phyloP scores from a whole-genome alignment of 2,797 vertebrate species.

The Limosa lapponica region DNA sequence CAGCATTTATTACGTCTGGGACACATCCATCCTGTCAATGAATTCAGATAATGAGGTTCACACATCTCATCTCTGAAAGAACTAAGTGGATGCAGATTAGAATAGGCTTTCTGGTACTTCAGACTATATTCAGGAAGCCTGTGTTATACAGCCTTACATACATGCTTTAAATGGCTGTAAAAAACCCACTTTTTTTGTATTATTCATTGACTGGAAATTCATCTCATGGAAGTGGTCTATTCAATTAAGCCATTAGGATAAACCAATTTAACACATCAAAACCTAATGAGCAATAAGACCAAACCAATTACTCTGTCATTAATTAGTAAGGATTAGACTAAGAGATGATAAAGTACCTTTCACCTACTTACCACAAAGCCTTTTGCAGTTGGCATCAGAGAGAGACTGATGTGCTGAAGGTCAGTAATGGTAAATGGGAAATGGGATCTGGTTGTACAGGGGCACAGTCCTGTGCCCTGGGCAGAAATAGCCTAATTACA shows the following conservation, averaged over 20 bases:
- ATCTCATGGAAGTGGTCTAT: not conserved
- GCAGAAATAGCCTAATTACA: not conserved
- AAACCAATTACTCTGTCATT: not conserved
- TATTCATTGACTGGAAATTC: not conserved
- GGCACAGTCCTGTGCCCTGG: not conserved
- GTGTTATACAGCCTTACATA: not conserved
- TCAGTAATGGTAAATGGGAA: not conserved
- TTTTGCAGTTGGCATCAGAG: not conserved
- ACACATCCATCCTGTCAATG: not conserved
- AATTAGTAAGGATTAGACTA: not conserved
- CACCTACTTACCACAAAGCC: not conserved
- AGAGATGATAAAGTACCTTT: not conserved
- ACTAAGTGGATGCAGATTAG: not conserved
- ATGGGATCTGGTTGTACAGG: rapidly evolving
- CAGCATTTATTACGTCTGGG: not conserved
- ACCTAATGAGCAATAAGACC: not conserved
- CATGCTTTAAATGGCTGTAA: not conserved
- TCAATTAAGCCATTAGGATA: not conserved
- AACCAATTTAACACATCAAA: not conserved
- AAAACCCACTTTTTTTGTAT: not conserved
- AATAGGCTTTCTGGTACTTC: not conserved
- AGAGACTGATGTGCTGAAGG: not conserved
- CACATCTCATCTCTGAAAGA: not conserved
- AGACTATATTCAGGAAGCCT: not conserved
- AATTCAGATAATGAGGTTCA: not conserved